Evolutionary conservation across 2,113 vertebrate species (phyloP), one percentile per base, ranked within the genome.

Genomic region (Mustela nigripes): DNA sequence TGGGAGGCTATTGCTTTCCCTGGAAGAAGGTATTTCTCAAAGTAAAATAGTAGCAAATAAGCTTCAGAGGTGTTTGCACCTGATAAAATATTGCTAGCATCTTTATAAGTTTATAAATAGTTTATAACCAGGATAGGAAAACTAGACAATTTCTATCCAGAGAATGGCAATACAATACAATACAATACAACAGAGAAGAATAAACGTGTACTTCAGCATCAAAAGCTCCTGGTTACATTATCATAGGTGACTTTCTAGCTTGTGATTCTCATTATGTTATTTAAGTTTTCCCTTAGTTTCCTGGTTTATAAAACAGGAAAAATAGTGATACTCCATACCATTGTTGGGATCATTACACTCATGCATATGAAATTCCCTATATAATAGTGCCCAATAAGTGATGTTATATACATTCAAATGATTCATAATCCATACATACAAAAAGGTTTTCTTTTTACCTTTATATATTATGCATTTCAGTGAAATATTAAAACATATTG

Each of bases 61-160:
- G 19, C 2, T 67, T 96, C 4, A 76, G 12, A 89, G 84, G 16
- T 79, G 9, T 88, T 50, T 12, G 19, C 36, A 80, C 21, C 11
- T 82, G 5, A 63, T 21, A 62, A 90, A 90, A 67, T 6, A 80
- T 12, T 73, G 33, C 14, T 74, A 56, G 2, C 18, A 67, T 74
- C 76, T 92, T 96, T 79, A 58, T 89, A 96, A 86, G 6, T 21
- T n/a, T 92, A 48, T n/a, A 67, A 93, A 19, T 50, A 53, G 36
- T 45, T 50, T 63, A 79, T 86, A 48, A 76, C 53, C 4, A 82
- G 33, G 0, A 3, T 11, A 88, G 36, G 80, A 67, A 42, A 48
- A 45, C 2, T 58, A 92, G 26, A 73, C 14, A 86, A 58, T 28
- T 82, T 39, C 58, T 50, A 65, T 45, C 24, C 7, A 88, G 65